Conservation (phyloP, 2,888 invertebrate species). For the Leucophenga maculata region DNA sequence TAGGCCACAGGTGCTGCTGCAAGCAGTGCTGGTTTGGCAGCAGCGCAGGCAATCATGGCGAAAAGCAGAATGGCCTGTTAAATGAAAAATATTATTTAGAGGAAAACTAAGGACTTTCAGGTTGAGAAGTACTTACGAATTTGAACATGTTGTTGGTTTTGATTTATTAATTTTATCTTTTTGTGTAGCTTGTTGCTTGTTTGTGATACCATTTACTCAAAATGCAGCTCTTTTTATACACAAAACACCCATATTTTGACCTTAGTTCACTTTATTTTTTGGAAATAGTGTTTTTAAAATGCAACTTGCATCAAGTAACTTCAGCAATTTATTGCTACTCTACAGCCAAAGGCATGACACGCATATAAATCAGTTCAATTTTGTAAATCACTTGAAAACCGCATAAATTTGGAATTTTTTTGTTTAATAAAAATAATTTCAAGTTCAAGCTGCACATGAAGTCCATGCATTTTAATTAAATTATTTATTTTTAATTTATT, state of each 20-base stretch:
- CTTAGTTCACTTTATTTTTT: background rate
- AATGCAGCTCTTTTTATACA: background rate
- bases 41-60: conserved; percentile 53
- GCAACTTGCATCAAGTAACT: too few relatives aligned
- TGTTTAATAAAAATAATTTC: too few relatives aligned
- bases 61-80: conserved; percentile 52
- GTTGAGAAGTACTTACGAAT: conserved; percentile 42
- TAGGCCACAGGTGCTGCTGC: conserved; percentile 16
- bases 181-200: background rate
- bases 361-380: background rate
- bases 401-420: background rate
- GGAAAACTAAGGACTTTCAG: background rate
- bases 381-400: background rate
- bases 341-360: background rate
- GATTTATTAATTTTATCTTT: conserved; percentile 13
- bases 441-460: background rate
- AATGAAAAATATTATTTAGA: background rate
- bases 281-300: too few relatives aligned
- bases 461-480: background rate
- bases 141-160: conserved; percentile 50
- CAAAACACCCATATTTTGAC: background rate
- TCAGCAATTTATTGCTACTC: background rate
- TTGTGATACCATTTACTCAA: conserved; percentile 28
- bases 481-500: too few relatives aligned
- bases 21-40: conserved; percentile 53